Percentiles rank a stretch among this genome's conserved stretches.
Evolutionary conservation across 2,797 vertebrate species (phyloP).

Genomic region (Oryzias sinensis): DNA sequence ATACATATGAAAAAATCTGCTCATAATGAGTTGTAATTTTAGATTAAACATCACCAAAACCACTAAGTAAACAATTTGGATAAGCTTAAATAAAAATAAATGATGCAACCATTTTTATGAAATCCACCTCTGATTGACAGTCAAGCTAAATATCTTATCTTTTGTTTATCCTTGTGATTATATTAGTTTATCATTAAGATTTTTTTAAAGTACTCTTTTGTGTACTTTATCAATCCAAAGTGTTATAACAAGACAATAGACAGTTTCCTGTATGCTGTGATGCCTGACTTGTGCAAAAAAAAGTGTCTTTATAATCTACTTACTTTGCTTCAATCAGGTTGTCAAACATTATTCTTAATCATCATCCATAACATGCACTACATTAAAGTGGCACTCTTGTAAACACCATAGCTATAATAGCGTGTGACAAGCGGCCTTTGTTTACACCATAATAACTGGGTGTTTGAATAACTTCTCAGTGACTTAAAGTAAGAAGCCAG

Average conservation of each 20-base stretch:
- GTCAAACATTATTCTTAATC: slow-evolving; percentile 70
- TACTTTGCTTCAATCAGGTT: slow-evolving; percentile 58
- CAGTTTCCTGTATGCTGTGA: slow-evolving; percentile 28
- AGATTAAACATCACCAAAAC: no score
- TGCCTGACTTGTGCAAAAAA: slow-evolving; percentile 28
- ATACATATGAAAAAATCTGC: no score
- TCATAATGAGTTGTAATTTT: no score
- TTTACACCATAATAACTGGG: slow-evolving; percentile 78
- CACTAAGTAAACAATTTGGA: no score
- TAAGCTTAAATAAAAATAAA: no score
- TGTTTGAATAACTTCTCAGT: slow-evolving; percentile 79
- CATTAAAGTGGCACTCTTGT: slow-evolving; percentile 74
- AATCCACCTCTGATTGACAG: no score
- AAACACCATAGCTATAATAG: slow-evolving; percentile 74
- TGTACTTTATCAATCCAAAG: slow-evolving; percentile 28
- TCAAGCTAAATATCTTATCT: no score
- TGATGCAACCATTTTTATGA: no score
- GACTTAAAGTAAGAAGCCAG: slow-evolving; percentile 72
- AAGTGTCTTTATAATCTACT: slow-evolving; percentile 54
- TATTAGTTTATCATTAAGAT: no score
- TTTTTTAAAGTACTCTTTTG: no score
- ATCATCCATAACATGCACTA: slow-evolving; percentile 59
- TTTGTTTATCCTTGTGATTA: no score
- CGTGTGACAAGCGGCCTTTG: slow-evolving; percentile 72
- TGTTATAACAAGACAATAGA: slow-evolving; percentile 39